Conservation (phyloP, 2,113 vertebrate species). For the Micronisus gabar region DNA sequence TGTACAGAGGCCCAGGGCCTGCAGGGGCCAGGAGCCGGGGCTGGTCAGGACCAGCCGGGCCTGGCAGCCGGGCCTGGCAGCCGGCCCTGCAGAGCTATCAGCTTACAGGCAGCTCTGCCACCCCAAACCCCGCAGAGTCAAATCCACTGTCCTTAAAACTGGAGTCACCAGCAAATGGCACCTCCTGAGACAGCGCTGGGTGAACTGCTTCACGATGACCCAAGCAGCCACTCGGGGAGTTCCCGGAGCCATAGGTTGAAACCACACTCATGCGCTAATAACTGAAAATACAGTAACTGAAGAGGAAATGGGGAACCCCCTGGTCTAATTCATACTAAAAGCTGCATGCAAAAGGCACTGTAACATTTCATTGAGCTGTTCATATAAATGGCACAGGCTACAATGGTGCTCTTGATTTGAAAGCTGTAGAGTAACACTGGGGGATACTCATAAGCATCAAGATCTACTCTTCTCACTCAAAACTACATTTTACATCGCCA, state of each 20-base stretch:
- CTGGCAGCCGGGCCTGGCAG: background rate
- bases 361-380: background rate
- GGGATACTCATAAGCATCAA: background rate
- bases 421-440: background rate
- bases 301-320: background rate
- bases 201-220: background rate
- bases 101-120: background rate
- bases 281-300: background rate
- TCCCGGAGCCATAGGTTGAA: background rate
- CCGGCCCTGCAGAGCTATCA: background rate
- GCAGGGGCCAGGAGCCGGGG: background rate
- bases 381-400: background rate
- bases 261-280: no score
- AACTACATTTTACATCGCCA: background rate
- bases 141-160: background rate
- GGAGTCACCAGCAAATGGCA: background rate
- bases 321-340: background rate
- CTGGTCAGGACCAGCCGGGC: background rate
- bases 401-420: background rate
- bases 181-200: background rate
- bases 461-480: background rate
- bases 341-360: background rate
- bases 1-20: background rate
- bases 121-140: background rate
- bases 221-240: background rate